phyloP scores from a whole-genome alignment of 1,140 invertebrate genomes.

The Lordiphosa collinella region DNA sequence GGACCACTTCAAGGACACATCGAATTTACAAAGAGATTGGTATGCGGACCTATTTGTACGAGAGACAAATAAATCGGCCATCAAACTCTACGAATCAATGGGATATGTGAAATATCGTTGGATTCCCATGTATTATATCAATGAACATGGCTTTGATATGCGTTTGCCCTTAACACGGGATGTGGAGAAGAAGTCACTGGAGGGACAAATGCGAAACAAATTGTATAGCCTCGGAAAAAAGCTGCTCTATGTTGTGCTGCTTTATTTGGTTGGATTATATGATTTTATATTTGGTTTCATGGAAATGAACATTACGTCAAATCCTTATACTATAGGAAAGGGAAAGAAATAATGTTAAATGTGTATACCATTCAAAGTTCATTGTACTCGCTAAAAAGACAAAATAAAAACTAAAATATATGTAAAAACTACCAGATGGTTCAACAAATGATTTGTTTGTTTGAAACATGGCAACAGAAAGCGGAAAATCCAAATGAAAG shows the following conservation, averaged over 20 bases:
- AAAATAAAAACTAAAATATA: conserved; percentile 41
- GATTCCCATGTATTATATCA: conserved; percentile 36
- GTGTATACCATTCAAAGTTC: conserved; percentile 44
- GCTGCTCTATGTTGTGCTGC: conserved; percentile 2
- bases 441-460: conserved; percentile 34
- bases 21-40: conserved; percentile 17
- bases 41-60: conserved; percentile 40
- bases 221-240: not conserved
- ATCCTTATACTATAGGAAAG: not conserved
- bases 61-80: conserved; percentile 31
- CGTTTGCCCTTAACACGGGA: conserved; percentile 29
- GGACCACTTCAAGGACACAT: conserved; percentile 3
- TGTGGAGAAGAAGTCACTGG: conserved; percentile 12
- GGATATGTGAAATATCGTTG: conserved; percentile 27
- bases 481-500: conserved; percentile 27
- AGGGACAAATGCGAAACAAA: not conserved
- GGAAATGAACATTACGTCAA: not conserved
- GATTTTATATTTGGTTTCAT: not conserved
- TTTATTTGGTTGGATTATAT: not conserved
- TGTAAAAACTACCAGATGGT: conserved; percentile 34
- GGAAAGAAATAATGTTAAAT: not conserved
- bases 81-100: conserved; percentile 29
- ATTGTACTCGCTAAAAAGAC: conserved; percentile 52
- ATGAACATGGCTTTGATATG: conserved; percentile 53
- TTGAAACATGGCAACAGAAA: conserved; percentile 4